phyloP scores from a whole-genome alignment of 2,797 vertebrate genomes.

The Sciurus vulgaris region DNA sequence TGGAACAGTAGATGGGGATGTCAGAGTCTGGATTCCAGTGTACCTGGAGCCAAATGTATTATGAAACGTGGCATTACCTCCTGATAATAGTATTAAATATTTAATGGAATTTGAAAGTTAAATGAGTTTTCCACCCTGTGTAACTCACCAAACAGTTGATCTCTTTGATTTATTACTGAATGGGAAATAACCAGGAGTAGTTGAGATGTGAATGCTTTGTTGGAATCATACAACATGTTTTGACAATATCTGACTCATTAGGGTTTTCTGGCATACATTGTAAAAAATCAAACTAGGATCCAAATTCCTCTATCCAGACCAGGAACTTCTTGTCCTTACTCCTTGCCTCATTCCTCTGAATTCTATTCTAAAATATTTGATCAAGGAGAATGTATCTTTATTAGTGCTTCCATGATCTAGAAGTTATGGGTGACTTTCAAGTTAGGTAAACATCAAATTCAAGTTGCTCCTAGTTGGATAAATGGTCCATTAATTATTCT shows the following conservation, averaged over 20 bases:
- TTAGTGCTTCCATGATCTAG: background rate
- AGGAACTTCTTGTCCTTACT: background rate
- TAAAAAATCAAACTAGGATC: conserved; percentile 15
- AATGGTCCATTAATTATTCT: conserved; percentile 20
- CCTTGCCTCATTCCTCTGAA: background rate
- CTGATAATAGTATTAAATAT: conserved; percentile 63
- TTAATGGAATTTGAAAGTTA: conserved; percentile 70
- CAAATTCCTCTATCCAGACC: background rate
- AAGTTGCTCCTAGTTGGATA: background rate
- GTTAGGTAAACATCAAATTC: conserved; percentile 3
- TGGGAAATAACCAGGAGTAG: conserved; percentile 43
- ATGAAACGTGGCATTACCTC: conserved; percentile 33
- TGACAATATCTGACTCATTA: conserved; percentile 51
- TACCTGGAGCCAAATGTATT: conserved; percentile 20
- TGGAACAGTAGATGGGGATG: background rate
- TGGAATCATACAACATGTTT: background rate
- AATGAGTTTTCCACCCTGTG: conserved; percentile 54
- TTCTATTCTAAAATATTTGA: conserved; percentile 42
- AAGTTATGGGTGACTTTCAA: conserved; percentile 39
- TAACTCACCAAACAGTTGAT: conserved; percentile 41
- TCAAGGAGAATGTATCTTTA: conserved; percentile 37
- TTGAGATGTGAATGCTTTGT: conserved; percentile 40
- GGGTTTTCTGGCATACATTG: background rate
- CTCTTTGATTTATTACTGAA: conserved; percentile 73
- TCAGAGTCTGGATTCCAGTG: background rate